Evolutionary conservation across 2,888 invertebrate genomes (phyloP).

Genomic region (Xestia c-nigrum): DNA sequence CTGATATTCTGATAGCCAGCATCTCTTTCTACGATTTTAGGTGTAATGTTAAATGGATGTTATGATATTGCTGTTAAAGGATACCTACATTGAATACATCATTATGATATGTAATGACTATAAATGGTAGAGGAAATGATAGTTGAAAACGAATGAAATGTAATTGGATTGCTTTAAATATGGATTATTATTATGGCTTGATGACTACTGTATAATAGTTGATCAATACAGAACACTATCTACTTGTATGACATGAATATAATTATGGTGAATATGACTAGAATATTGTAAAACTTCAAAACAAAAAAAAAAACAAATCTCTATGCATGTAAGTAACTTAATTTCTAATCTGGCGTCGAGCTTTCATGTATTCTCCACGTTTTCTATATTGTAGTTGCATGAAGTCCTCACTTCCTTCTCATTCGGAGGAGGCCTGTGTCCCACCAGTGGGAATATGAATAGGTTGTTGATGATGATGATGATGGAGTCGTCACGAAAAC

Average conservation of each 20-base stretch:
- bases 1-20: no score
- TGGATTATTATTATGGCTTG: not conserved
- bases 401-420: not conserved
- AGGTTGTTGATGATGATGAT: no score
- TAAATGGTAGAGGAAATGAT: not conserved
- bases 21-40: no score
- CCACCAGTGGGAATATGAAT: no score
- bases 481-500: no score
- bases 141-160: not conserved
- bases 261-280: not conserved
- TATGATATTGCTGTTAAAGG: not conserved
- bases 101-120: no score
- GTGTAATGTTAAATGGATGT: no score
- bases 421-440: no score
- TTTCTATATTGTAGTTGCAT: not conserved
- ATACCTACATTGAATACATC: not conserved
- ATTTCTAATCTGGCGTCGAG: not conserved
- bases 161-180: slow-evolving; percentile 6
- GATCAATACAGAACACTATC: slow-evolving; percentile 1
- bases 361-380: not conserved
- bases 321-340: not conserved
- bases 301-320: no score
- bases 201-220: not conserved
- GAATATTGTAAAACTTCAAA: no score
- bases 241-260: not conserved